Evolutionary conservation across 2,113 vertebrate species (phyloP).

Genomic region (Thryonomys swinderianus): DNA sequence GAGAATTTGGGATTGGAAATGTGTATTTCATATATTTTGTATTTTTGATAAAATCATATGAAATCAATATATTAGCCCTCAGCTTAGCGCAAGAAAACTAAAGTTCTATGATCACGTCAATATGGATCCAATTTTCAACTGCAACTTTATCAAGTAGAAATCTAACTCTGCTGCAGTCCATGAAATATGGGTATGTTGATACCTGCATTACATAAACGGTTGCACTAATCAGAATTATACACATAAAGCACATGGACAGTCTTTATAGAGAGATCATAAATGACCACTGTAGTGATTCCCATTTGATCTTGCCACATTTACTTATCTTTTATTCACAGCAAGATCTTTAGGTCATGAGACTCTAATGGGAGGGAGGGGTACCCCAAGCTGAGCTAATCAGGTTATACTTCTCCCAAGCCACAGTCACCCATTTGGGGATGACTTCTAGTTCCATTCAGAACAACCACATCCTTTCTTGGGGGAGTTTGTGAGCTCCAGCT

Average conservation of each 20-base stretch:
- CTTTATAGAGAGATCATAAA: not conserved
- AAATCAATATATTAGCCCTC: not conserved
- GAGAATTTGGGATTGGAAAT: not conserved
- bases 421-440: not conserved
- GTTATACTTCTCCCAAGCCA: not conserved
- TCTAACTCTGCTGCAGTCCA: not conserved
- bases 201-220: not conserved
- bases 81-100: conserved; percentile 17
- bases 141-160: not conserved
- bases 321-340: not conserved
- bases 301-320: not conserved
- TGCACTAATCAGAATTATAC: not conserved
- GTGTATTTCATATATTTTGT: not conserved
- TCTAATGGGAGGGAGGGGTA: not conserved
- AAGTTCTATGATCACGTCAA: not conserved
- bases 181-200: not conserved
- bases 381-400: not conserved
- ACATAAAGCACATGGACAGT: not conserved
- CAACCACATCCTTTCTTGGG: not conserved
- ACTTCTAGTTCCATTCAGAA: not conserved
- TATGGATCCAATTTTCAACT: not conserved
- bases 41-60: conserved; percentile 18
- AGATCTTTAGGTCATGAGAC: not conserved
- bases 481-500: not conserved
- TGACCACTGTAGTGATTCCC: not conserved